Base-by-base conservation (phyloP, 2,113 vertebrate genomes). In the Chamaea fasciata region DNA sequence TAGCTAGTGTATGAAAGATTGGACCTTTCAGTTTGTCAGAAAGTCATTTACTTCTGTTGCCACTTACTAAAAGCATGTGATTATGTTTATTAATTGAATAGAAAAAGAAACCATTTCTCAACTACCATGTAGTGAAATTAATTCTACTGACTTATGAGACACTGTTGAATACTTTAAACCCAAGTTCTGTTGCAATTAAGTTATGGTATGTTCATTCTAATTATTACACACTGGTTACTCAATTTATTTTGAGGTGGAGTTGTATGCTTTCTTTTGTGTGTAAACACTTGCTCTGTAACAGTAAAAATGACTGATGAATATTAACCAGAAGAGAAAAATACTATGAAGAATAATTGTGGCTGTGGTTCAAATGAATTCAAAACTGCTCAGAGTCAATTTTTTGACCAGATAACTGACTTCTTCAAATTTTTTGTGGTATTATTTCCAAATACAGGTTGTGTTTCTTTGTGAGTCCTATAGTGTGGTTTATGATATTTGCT, bases 171-270 rank as follows among this genome's bases (percentile, higher is more conserved):
- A 41, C 80, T 89, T 90, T 62, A 70, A 88, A 86, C 22, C 68
- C 35, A 68, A 80, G 37, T 83, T 94, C 79, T 86, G 37, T 62
- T 96, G 93, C 93, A 95, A 94, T 96, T 93, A 94, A 90, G 33
- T 93, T 80, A 70, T 78, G n/a, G n/a, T 67, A 57, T 90, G 56
- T 92, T 96, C 56, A 39, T 90, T 86, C 76, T 92, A 89, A 95
- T 94, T 93, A 95, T 88, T 93, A 20, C 35, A 90, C 35, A 12
- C n/a, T 81, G 53, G 56, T 90, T 94, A 73, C 75, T 91, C 92
- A 93, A 83, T 97, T 90, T 97, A 81, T 92, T 91, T 63, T 75
- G 68, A 94, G 71, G 79, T 89, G 92, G 64, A 96, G 93, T 53
- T 78, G 6, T 88, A 6, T 80, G 75, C 30, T 90, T 90, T n/a